These are phyloP conservation scores for Alligator sinensis DNA, from an alignment of 2,113 vertebrate species.

Conservation along the genomic window DNA sequence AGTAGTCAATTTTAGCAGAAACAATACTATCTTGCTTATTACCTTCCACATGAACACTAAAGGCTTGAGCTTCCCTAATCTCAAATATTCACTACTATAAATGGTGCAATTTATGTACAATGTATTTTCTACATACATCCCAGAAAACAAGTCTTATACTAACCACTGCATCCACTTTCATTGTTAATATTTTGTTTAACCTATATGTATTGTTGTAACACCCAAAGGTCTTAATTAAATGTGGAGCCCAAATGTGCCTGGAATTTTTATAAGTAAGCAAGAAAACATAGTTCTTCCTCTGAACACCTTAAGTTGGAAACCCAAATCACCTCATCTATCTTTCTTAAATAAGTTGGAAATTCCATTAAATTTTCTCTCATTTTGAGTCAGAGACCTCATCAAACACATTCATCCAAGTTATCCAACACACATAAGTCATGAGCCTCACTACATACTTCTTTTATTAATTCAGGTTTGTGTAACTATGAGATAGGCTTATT, in stretches of 20 bases:
- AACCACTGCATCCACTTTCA: too few species aligned
- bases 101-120: too few species aligned
- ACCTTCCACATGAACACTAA: too few species aligned
- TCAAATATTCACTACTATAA: too few species aligned
- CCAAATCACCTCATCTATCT: neutral
- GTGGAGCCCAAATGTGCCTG: neutral
- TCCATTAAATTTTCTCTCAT: neutral
- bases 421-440: neutral
- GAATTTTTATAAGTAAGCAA: neutral
- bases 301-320: neutral
- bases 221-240: too few species aligned
- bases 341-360: neutral
- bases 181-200: too few species aligned
- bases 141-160: too few species aligned
- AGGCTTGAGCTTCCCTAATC: too few species aligned
- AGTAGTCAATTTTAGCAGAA: too few species aligned
- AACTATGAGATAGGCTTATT: neutral
- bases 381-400: neutral
- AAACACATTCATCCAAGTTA: neutral
- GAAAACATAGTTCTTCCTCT: neutral
- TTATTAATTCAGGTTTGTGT: neutral
- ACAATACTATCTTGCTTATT: too few species aligned
- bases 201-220: too few species aligned
- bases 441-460: neutral
- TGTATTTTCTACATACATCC: too few species aligned